Base-by-base conservation (phyloP, 2,888 invertebrate species). In the Pardosa pseudoannulata region DNA sequence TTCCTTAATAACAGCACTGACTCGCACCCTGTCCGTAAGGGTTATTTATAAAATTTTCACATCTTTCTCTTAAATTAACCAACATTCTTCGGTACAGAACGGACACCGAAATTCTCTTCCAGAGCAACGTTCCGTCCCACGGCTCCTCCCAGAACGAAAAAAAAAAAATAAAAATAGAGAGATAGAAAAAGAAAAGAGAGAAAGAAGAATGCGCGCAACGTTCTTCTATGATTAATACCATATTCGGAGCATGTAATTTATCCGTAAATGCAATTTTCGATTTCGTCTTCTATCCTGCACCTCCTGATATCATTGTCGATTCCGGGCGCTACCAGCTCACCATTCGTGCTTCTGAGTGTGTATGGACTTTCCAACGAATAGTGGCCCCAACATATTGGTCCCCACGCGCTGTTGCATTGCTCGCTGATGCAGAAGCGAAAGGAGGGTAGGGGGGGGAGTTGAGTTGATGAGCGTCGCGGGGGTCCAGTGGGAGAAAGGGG, bases 191-290 rank as follows among this genome's bases (percentile, higher is more conserved):
- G 23, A 23, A n/a, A n/a, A 50, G 16, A 16, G 5, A 50, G 19
- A 62, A 27, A 23, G 23, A 65, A 19, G 11, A 65, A 19, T 13
- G 13, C 3, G 29, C 67, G n/a, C 56, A 36, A 62, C 70, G 68
- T 71, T 76, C 76, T 76, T 50, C 65, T 31, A 70, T 64, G 75
- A 82, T 82, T 82, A 82, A 82, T 82, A 71, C 32, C 64, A 62
- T 62, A 82, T 82, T 82, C 82, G 64, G 32, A 29, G 56, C 74
- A 62, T 74, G 81, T 70, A 81, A 81, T 81, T 81, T 76, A 64
- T 71, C 76, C 71, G 76, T 71, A 81, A 80, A 80, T 70, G 64
- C 81, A 81, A 81, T 81, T 81, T 81, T 75, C 75, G 70, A 41
- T 32, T 70, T 41, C 39, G 70, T 39, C 74, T 56, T 72, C 27